Conservation (phyloP, 2,888 invertebrate species). For the Melieria crassipennis region DNA sequence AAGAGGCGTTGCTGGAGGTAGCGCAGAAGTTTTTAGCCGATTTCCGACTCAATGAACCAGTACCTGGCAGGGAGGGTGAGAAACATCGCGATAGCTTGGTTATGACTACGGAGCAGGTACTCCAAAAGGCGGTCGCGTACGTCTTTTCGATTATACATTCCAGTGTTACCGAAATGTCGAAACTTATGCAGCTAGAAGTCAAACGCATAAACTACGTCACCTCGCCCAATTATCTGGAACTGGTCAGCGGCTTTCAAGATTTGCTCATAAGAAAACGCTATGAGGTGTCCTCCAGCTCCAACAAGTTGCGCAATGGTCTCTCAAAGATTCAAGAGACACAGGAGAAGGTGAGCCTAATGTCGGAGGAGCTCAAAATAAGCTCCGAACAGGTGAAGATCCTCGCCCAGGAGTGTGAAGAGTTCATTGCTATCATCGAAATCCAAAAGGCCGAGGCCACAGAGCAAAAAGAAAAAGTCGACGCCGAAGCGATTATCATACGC, state of each 20-base stretch:
- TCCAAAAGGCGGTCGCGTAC: slow-evolving; percentile 75
- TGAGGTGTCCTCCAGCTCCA: slow-evolving; percentile 77
- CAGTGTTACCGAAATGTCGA: slow-evolving; percentile 79
- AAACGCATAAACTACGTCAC: slow-evolving; percentile 88
- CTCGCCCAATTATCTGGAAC: slow-evolving; percentile 86
- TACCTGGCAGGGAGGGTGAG: slow-evolving; percentile 70
- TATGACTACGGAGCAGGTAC: slow-evolving; percentile 69
- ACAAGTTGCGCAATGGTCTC: slow-evolving; percentile 83
- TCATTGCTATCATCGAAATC: slow-evolving; percentile 81
- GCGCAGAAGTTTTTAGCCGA: slow-evolving; percentile 82
- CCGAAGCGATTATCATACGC: slow-evolving; percentile 77
- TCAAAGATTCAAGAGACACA: slow-evolving; percentile 89
- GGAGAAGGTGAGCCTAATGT: slow-evolving; percentile 83
- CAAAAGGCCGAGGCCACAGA: slow-evolving; percentile 87
- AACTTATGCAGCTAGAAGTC: slow-evolving; percentile 79
- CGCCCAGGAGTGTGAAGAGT: slow-evolving; percentile 86
- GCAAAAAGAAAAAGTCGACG: slow-evolving; percentile 78
- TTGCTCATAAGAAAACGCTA: slow-evolving; percentile 77
- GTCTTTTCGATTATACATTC: slow-evolving; percentile 86
- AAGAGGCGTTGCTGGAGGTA: slow-evolving; percentile 88
- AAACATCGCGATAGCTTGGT: slow-evolving; percentile 49
- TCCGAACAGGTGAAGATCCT: slow-evolving; percentile 77
- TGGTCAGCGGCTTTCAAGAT: slow-evolving; percentile 83
- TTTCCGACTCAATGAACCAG: slow-evolving; percentile 76
- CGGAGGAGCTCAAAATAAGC: slow-evolving; percentile 81